Conservation (phyloP, 2,113 vertebrate genomes). For the Eudorcas thomsonii region DNA sequence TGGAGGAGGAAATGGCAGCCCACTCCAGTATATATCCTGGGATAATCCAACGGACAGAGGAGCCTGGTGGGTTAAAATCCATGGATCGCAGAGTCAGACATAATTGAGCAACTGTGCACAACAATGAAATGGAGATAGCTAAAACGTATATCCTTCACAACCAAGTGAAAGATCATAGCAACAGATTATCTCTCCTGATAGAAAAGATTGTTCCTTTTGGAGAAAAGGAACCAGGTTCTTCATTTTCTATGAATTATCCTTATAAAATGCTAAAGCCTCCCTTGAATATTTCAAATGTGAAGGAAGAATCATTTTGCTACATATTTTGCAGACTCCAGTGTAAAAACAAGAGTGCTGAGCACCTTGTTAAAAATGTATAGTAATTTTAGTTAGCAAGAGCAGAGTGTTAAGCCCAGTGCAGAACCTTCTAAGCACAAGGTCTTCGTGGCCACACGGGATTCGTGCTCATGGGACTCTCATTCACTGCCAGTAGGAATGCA, state of each 20-base stretch:
- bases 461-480: neutral
- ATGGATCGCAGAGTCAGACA: neutral
- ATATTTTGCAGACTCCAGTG: neutral
- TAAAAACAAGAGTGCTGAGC: neutral
- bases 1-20: neutral
- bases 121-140: neutral
- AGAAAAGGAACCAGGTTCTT: neutral
- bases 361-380: neutral
- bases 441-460: neutral
- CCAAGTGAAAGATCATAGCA: neutral
- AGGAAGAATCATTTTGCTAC: neutral
- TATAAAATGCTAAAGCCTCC: neutral
- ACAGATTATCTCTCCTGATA: neutral
- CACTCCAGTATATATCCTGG: neutral
- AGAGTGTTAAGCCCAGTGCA: neutral
- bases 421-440: neutral
- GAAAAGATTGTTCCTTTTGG: neutral
- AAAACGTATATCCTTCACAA: neutral
- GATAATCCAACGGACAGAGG: neutral
- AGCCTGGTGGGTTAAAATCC: neutral
- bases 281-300: neutral
- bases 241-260: neutral
- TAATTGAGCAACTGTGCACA: fast-evolving
- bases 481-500: neutral
- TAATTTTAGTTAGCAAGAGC: neutral